phyloP scores from a whole-genome alignment of 2,113 vertebrate genomes.

The Callopanchax toddi region DNA sequence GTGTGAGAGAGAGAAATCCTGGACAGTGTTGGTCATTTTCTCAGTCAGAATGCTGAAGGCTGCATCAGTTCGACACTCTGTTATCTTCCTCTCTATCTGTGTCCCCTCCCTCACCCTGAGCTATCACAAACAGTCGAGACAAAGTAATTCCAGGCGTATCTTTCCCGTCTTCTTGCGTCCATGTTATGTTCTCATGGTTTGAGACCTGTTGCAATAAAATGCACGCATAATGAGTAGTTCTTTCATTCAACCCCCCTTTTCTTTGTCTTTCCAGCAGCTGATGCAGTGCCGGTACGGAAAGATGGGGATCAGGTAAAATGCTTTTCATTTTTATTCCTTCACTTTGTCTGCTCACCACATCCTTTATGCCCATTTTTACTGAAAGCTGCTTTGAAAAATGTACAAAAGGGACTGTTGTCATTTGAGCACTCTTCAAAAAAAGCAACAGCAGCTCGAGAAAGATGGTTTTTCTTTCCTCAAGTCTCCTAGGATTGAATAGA shows the following conservation, averaged over 20 bases:
- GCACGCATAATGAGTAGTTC: constrained; percentile 1
- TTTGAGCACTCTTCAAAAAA: constrained; percentile 4
- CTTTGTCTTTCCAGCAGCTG: constrained; percentile 68
- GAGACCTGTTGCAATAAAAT: constrained; percentile 19
- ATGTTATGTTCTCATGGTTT: constrained; percentile 9
- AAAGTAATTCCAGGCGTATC: constrained; percentile 9
- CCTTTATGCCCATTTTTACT: too few species aligned
- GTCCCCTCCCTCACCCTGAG: constrained; percentile 2
- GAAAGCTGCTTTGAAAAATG: constrained; percentile 16
- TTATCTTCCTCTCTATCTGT: constrained; percentile 26
- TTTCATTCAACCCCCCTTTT: constrained; percentile 19
- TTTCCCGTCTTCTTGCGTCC: not conserved
- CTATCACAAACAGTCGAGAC: constrained; percentile 3
- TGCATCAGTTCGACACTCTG: constrained; percentile 50
- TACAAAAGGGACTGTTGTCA: constrained; percentile 4
- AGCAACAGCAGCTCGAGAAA: not conserved
- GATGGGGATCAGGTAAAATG: constrained; percentile 83
- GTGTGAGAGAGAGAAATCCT: constrained; percentile 37
- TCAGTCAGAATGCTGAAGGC: constrained; percentile 43
- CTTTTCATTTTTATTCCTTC: not conserved
- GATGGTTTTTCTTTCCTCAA: constrained; percentile 15
- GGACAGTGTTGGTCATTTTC: constrained; percentile 41
- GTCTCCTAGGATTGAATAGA: constrained; percentile 23
- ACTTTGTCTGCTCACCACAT: constrained; percentile 5
- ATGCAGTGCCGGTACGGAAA: constrained; percentile 81